These are phyloP conservation scores for Nasonovia ribisnigri DNA, from an alignment of 2,888 invertebrate species.

Conservation along the genomic window DNA sequence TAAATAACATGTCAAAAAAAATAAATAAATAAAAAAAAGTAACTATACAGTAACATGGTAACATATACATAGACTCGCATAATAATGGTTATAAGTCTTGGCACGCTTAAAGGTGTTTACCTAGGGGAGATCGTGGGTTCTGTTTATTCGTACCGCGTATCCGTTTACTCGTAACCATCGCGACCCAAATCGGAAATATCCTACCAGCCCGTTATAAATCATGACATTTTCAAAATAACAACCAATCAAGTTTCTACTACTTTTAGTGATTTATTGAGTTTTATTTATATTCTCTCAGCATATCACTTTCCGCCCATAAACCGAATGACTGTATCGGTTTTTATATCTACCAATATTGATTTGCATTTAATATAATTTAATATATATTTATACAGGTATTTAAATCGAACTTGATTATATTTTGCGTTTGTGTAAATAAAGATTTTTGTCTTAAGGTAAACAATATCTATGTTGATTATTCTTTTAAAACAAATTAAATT, in stretches of 20 bases:
- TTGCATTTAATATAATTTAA: not conserved
- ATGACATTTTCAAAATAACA: slow-evolving; percentile 29
- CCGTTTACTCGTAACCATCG: slow-evolving; percentile 26
- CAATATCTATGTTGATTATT: not conserved
- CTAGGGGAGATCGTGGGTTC: not conserved
- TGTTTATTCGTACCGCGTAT: slow-evolving; percentile 20
- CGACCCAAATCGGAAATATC: slow-evolving; percentile 31
- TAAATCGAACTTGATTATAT: not conserved
- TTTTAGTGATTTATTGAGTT: slow-evolving; percentile 31
- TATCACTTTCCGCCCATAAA: not conserved
- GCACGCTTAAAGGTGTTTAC: slow-evolving; percentile 35
- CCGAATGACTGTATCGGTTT: not conserved
- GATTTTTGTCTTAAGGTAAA: not conserved
- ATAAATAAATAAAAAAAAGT: not conserved
- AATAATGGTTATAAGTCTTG: slow-evolving; percentile 27
- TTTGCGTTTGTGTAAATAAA: not conserved
- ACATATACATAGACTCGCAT: not conserved
- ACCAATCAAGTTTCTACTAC: slow-evolving; percentile 35
- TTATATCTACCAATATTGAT: not conserved
- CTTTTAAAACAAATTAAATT: not conserved
- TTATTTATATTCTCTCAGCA: slow-evolving; percentile 5
- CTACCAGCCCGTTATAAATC: slow-evolving; percentile 42
- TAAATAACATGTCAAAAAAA: not conserved
- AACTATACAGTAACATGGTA: not conserved
- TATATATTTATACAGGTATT: not conserved